phyloP scores from a whole-genome alignment of 2,888 invertebrate species.

The Sipha maydis region DNA sequence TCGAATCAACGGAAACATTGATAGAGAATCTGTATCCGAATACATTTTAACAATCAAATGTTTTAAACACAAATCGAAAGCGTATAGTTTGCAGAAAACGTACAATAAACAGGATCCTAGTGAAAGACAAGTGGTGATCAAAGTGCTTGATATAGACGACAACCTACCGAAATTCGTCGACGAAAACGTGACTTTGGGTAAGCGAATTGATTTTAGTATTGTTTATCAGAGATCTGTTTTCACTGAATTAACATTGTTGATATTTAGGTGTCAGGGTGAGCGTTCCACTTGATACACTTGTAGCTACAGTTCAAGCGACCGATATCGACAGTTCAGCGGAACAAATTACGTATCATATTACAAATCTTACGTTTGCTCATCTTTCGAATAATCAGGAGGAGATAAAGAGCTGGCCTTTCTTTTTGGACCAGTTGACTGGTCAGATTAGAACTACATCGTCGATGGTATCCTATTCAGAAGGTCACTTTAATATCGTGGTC shows the following conservation, averaged over 20 bases:
- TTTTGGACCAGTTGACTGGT: conserved; percentile 76
- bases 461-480: conserved; percentile 75
- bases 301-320: conserved; percentile 75
- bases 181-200: conserved; percentile 74
- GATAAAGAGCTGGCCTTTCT: conserved; percentile 69
- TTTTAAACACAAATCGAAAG: conserved; percentile 70
- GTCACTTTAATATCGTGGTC: conserved; percentile 71
- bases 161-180: conserved; percentile 77
- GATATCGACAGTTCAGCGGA: conserved; percentile 77
- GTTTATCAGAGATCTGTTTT: not conserved
- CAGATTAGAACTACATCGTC: conserved; percentile 77
- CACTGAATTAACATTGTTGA: not conserved
- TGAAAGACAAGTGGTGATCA: conserved; percentile 75
- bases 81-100: conserved; percentile 68
- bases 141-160: conserved; percentile 78
- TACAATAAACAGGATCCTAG: conserved; percentile 78
- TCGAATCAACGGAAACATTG: conserved; percentile 73
- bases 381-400: conserved; percentile 64
- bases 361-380: conserved; percentile 72
- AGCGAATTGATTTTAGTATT: conserved; percentile 50
- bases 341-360: conserved; percentile 74
- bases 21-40: conserved; percentile 74
- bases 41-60: conserved; percentile 77
- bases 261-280: conserved; percentile 76
- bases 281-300: conserved; percentile 78